Evolutionary conservation across 2,888 invertebrate genomes (phyloP).

Genomic region (Chaetogeoica ovagalla): DNA sequence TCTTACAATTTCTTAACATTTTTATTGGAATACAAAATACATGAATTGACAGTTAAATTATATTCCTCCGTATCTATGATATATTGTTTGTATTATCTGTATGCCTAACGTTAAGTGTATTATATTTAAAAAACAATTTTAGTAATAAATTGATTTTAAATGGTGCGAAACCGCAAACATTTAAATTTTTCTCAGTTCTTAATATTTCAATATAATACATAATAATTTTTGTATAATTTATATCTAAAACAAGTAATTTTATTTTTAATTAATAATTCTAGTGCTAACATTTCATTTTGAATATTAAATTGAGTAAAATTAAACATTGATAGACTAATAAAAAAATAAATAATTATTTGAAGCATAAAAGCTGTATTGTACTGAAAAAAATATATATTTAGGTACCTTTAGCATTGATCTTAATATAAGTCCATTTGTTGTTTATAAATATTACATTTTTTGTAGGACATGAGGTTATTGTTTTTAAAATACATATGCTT

Average conservation of each 20-base stretch:
- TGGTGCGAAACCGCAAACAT: no score
- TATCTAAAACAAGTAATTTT: no score
- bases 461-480: neutral
- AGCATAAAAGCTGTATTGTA: neutral
- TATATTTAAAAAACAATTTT: neutral
- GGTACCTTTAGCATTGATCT: neutral
- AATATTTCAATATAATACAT: no score
- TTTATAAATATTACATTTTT: neutral
- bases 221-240: no score
- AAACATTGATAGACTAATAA: no score
- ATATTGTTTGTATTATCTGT: neutral
- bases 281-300: no score
- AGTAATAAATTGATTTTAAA: no score
- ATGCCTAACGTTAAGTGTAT: neutral
- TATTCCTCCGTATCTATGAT: slow-evolving; percentile 14
- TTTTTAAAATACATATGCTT: neutral
- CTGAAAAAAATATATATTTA: neutral
- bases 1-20: neutral
- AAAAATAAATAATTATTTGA: neutral
- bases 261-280: no score
- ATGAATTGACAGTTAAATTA: neutral
- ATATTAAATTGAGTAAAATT: no score
- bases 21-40: slow-evolving; percentile 1
- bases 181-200: no score
- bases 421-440: neutral